phyloP scores from a whole-genome alignment of 2,113 vertebrate species.

The Colistium nudipinnis region DNA sequence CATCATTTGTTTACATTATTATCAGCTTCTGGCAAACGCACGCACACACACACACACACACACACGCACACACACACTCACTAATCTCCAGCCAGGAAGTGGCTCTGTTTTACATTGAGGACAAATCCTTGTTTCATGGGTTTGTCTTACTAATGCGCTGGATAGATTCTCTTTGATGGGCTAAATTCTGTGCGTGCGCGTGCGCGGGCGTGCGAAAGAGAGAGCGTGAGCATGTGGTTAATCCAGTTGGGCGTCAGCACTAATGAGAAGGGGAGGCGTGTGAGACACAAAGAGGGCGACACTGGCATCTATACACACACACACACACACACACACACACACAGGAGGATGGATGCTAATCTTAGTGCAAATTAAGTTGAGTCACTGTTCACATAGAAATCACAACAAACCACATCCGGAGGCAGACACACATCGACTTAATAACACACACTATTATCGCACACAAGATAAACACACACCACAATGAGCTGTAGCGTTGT shows the following conservation, averaged over 20 bases:
- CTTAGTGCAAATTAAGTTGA: too few species aligned
- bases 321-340: constrained; percentile 20
- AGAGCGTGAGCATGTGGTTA: constrained; percentile 45
- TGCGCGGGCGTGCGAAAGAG: constrained; percentile 8
- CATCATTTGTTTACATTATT: too few species aligned
- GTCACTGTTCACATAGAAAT: too few species aligned
- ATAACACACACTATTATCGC: too few species aligned
- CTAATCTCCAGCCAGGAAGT: constrained; percentile 34
- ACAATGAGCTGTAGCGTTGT: too few species aligned
- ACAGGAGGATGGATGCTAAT: too few species aligned
- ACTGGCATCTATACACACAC: constrained; percentile 50
- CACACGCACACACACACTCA: constrained; percentile 23
- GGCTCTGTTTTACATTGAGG: constrained; percentile 62
- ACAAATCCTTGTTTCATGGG: constrained; percentile 65
- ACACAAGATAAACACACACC: too few species aligned
- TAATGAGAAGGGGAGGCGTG: constrained; percentile 73
- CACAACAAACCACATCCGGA: too few species aligned
- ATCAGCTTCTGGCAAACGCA: too few species aligned
- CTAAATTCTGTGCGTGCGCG: constrained; percentile 24
- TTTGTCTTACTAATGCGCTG: constrained; percentile 58
- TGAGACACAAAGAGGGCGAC: constrained; percentile 54
- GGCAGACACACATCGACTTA: too few species aligned
- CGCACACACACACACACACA: neutral
- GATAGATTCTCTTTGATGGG: constrained; percentile 67
- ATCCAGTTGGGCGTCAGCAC: constrained; percentile 72